Evolutionary conservation across 2,888 invertebrate genomes (phyloP).

Genomic region (Hecatera dysodea): DNA sequence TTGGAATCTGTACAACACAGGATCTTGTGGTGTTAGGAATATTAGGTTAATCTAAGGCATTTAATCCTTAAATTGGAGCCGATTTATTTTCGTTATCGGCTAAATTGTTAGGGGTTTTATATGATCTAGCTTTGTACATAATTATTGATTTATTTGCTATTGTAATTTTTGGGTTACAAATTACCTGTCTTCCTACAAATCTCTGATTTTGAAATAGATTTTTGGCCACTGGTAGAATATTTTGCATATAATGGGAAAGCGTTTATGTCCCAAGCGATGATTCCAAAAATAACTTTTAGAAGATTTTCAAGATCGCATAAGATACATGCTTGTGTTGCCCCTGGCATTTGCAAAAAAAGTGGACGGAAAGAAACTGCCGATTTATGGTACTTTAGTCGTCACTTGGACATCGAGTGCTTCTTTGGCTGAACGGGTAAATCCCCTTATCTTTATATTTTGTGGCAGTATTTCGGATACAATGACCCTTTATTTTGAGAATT

Average conservation of each 20-base stretch:
- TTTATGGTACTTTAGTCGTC: slow-evolving; percentile 21
- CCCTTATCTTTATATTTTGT: no score
- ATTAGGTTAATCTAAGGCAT: slow-evolving; percentile 17
- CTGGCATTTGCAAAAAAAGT: slow-evolving; percentile 5
- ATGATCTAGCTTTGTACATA: neutral
- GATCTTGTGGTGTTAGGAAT: slow-evolving; percentile 6
- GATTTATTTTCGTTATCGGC: slow-evolving; percentile 8
- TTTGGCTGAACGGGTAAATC: neutral
- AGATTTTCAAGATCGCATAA: neutral
- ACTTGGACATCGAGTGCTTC: no score
- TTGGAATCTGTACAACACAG: slow-evolving; percentile 9
- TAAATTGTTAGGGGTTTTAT: neutral
- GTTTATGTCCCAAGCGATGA: no score
- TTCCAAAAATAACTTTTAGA: neutral
- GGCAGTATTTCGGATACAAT: no score
- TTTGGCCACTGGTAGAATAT: neutral
- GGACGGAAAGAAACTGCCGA: slow-evolving; percentile 34
- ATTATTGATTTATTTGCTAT: neutral
- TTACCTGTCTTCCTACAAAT: no score
- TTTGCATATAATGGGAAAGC: no score
- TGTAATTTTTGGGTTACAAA: neutral
- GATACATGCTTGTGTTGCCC: no score
- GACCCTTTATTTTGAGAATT: no score
- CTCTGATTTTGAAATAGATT: neutral
- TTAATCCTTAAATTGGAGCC: neutral